phyloP scores from a whole-genome alignment of 2,797 vertebrate genomes.

The Carapus acus region DNA sequence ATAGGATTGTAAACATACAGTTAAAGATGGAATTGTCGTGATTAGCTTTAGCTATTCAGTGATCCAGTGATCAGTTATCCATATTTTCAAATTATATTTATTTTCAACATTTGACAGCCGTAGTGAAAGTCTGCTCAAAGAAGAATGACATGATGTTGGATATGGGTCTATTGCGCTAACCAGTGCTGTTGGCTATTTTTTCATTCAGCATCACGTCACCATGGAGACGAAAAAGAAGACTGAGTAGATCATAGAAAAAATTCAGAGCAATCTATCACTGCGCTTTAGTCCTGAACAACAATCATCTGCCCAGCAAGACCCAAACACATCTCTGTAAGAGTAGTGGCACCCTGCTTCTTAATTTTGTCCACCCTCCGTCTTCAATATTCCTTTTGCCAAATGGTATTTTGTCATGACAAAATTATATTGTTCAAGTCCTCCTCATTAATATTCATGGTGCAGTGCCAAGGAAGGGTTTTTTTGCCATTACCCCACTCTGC shows the following conservation, averaged over 20 bases:
- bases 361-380: constrained; percentile 21
- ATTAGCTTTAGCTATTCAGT: no score
- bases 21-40: no score
- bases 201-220: no score
- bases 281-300: not conserved
- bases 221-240: constrained; percentile 15
- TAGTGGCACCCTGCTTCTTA: constrained; percentile 14
- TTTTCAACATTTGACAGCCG: no score
- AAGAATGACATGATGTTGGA: no score
- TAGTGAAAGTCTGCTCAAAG: no score
- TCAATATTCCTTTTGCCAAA: constrained; percentile 18
- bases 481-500: constrained; percentile 11
- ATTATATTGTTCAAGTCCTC: constrained; percentile 49
- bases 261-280: constrained; percentile 9
- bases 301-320: constrained; percentile 8
- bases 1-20: no score
- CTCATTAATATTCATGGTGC: constrained; percentile 44
- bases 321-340: not conserved
- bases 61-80: no score
- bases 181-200: no score
- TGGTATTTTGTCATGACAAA: constrained; percentile 40
- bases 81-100: no score
- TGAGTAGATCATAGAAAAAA: constrained; percentile 13
- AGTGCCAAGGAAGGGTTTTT: constrained; percentile 17
- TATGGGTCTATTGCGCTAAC: no score